These are phyloP conservation scores for Drosophila subobscura DNA, from an alignment of 1,140 invertebrate species.

Conservation along the genomic window DNA sequence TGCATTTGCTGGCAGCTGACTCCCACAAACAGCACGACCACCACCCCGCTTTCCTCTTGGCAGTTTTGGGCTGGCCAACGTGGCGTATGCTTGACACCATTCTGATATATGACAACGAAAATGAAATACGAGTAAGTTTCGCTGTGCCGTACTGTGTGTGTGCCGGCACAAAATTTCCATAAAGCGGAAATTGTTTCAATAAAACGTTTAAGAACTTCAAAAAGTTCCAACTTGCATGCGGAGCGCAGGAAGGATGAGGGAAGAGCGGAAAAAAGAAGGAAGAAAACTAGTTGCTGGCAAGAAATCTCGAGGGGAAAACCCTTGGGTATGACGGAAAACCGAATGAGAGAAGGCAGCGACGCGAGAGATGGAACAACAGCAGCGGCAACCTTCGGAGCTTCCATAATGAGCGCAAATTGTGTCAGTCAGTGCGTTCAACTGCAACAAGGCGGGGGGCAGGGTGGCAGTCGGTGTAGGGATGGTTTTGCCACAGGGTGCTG, in stretches of 20 bases:
- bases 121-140: slow-evolving; percentile 37
- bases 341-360: slow-evolving; percentile 2
- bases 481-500: background rate
- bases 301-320: slow-evolving; percentile 13
- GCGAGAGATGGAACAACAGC: slow-evolving; percentile 21
- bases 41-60: background rate
- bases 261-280: no score
- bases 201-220: slow-evolving; percentile 62
- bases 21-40: background rate
- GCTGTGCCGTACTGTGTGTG: slow-evolving; percentile 9
- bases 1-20: slow-evolving; percentile 62
- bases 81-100: slow-evolving; percentile 74
- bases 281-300: slow-evolving; percentile 11
- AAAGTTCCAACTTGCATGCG: slow-evolving; percentile 13
- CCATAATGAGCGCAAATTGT: slow-evolving; percentile 57
- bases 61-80: slow-evolving; percentile 55
- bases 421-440: slow-evolving; percentile 43
- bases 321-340: slow-evolving; percentile 2
- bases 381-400: slow-evolving; percentile 31
- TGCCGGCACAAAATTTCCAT: slow-evolving; percentile 28
- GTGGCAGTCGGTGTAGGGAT: background rate
- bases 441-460: background rate
- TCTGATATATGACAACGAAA: slow-evolving; percentile 66
- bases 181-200: slow-evolving; percentile 58
- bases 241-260: background rate